These are phyloP conservation scores for Melieria picta DNA, from an alignment of 2,888 invertebrate species.

Conservation along the genomic window DNA sequence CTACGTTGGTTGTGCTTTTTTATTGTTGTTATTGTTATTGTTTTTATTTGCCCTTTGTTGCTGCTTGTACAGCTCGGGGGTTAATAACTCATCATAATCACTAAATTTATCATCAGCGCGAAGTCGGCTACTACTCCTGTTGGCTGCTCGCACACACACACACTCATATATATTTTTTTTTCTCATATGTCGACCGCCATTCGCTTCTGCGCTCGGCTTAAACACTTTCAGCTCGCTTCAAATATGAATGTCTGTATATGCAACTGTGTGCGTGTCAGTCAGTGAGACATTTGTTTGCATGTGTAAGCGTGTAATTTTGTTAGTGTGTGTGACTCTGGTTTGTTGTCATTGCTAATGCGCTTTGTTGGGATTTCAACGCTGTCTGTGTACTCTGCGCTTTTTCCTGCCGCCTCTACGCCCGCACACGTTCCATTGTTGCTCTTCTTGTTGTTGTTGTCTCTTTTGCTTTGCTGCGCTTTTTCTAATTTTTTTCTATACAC, in stretches of 20 bases:
- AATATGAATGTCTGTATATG: background rate
- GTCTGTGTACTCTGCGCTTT: background rate
- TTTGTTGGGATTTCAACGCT: conserved; percentile 10
- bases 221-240: background rate
- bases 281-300: too few species aligned
- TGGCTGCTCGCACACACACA: background rate
- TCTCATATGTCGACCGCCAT: background rate
- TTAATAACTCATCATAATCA: conserved; percentile 49
- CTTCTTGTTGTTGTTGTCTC: background rate
- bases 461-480: background rate
- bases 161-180: too few species aligned
- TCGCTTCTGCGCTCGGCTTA: background rate
- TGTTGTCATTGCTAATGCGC: conserved; percentile 19
- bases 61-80: conserved; percentile 16
- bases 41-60: conserved; percentile 2
- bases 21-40: conserved; percentile 18
- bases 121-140: conserved; percentile 3
- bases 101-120: conserved; percentile 44
- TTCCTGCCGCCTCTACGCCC: background rate
- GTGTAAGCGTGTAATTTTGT: background rate
- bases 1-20: conserved; percentile 13
- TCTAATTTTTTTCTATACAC: background rate
- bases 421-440: background rate
- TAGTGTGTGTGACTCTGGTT: background rate
- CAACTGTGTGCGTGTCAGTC: too few species aligned